phyloP scores from a whole-genome alignment of 1,140 invertebrate species.

The Kradibia gibbosae region DNA sequence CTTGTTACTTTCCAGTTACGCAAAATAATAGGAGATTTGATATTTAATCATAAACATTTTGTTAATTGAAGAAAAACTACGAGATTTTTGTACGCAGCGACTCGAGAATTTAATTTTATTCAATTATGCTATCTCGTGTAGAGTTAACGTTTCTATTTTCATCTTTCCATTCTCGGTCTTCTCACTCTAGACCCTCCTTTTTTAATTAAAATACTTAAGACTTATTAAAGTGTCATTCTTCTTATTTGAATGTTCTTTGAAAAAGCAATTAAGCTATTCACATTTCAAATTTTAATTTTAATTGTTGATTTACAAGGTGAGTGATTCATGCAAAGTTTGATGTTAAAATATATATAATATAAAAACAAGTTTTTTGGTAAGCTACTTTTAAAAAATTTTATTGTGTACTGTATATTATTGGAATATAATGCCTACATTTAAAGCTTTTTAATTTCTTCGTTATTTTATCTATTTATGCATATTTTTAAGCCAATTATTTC shows the following conservation, averaged over 20 bases:
- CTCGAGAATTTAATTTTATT: constrained; percentile 48
- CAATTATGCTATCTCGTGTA: constrained; percentile 34
- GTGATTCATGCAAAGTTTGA: not conserved
- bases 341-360: too few species aligned
- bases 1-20: constrained; percentile 41
- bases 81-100: not conserved
- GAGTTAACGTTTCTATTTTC: constrained; percentile 24
- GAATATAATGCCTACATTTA: too few species aligned
- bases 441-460: too few species aligned
- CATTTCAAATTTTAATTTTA: constrained; percentile 35
- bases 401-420: too few species aligned
- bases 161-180: not conserved
- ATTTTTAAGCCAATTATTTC: too few species aligned
- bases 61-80: constrained; percentile 49
- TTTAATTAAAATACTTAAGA: constrained; percentile 41
- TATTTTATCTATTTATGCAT: too few species aligned
- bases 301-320: not conserved
- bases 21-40: constrained; percentile 39
- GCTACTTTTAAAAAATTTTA: too few species aligned
- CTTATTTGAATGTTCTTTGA: constrained; percentile 11
- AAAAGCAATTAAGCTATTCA: constrained; percentile 17
- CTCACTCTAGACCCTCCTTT: not conserved
- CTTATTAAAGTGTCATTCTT: constrained; percentile 16
- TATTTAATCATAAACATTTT: constrained; percentile 27
- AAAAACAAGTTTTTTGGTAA: too few species aligned